Evolutionary conservation across 2,888 invertebrate genomes (phyloP).

Genomic region (Agelastica alni): DNA sequence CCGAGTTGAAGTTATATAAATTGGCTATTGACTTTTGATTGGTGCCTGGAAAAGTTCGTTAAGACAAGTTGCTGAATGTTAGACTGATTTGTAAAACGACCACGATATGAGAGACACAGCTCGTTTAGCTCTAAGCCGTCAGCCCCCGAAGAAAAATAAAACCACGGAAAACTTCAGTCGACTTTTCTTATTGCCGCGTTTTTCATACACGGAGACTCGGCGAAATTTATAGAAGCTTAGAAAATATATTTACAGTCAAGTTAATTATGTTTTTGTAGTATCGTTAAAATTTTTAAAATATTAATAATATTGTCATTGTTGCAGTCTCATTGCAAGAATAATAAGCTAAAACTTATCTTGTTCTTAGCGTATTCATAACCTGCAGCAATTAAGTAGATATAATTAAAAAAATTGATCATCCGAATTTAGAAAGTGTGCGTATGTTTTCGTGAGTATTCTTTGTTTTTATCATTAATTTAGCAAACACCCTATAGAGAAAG

Average conservation of each 20-base stretch:
- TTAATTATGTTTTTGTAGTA: too few species aligned
- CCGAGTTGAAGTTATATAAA: slow-evolving; percentile 42
- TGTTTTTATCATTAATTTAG: neutral
- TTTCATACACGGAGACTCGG: slow-evolving; percentile 25
- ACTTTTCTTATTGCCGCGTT: slow-evolving; percentile 47
- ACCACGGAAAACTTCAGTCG: slow-evolving; percentile 40
- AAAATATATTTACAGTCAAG: slow-evolving; percentile 9
- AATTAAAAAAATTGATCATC: too few species aligned
- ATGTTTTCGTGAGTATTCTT: neutral
- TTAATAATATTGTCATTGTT: too few species aligned
- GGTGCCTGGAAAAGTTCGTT: slow-evolving; percentile 47
- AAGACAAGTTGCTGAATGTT: slow-evolving; percentile 52
- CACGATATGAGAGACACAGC: slow-evolving; percentile 48
- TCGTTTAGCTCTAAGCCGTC: slow-evolving; percentile 45
- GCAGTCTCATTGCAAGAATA: too few species aligned
- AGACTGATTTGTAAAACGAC: slow-evolving; percentile 52
- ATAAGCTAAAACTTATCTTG: too few species aligned
- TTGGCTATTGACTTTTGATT: slow-evolving; percentile 50
- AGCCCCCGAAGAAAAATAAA: slow-evolving; percentile 46
- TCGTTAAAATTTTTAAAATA: too few species aligned
- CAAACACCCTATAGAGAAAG: slow-evolving; percentile 27
- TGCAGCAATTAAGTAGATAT: too few species aligned
- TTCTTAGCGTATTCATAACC: too few species aligned
- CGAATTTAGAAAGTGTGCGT: neutral
- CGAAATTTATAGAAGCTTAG: slow-evolving; percentile 4